Percentiles rank a stretch among this genome's conserved stretches.
These are phyloP conservation scores for Drosophila asahinai DNA, from an alignment of 1,140 invertebrate genomes.

Conservation along the genomic window DNA sequence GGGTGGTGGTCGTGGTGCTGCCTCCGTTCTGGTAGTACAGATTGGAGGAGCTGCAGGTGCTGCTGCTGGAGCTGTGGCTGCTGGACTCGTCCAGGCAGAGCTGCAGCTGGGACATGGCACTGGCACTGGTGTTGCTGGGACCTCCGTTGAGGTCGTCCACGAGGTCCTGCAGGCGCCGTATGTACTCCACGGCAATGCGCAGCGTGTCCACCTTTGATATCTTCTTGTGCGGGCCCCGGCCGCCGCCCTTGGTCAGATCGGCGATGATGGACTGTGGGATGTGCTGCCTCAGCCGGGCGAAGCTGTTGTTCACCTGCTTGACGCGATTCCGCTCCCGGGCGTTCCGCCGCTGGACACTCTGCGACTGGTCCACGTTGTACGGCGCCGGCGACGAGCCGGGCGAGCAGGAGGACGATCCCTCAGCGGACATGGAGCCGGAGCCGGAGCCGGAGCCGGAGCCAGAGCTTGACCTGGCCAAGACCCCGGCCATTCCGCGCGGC, in stretches of 20 bases:
- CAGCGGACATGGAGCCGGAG: conserved; percentile 84
- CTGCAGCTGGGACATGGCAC: conserved; percentile 46
- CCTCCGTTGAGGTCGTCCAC: conserved; percentile 88
- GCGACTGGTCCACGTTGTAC: conserved; percentile 87
- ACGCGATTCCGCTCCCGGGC: conserved; percentile 97
- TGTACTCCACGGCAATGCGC: conserved; percentile 97
- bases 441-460: conserved; percentile 42
- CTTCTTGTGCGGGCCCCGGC: conserved; percentile 92
- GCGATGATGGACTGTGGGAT: conserved; percentile 92
- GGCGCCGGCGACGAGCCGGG: conserved; percentile 86
- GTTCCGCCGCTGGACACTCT: conserved; percentile 95
- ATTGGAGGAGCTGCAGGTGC: conserved; percentile 49
- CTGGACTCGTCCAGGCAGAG: conserved; percentile 84
- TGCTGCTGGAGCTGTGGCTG: conserved; percentile 86
- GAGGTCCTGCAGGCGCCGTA: conserved; percentile 94
- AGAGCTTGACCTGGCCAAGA: conserved; percentile 21
- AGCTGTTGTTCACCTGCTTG: conserved; percentile 97
- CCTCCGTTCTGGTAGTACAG: conserved; percentile 22
- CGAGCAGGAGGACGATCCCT: conserved; percentile 82
- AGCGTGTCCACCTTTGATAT: conserved; percentile 98
- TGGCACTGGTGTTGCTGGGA: conserved; percentile 2
- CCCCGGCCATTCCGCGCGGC: conserved; percentile 57
- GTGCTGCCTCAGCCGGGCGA: conserved; percentile 94
- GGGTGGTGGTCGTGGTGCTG: conserved; percentile 86
- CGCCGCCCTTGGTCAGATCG: conserved; percentile 88